phyloP scores from a whole-genome alignment of 2,888 invertebrate species.

The Axea sp. region DNA sequence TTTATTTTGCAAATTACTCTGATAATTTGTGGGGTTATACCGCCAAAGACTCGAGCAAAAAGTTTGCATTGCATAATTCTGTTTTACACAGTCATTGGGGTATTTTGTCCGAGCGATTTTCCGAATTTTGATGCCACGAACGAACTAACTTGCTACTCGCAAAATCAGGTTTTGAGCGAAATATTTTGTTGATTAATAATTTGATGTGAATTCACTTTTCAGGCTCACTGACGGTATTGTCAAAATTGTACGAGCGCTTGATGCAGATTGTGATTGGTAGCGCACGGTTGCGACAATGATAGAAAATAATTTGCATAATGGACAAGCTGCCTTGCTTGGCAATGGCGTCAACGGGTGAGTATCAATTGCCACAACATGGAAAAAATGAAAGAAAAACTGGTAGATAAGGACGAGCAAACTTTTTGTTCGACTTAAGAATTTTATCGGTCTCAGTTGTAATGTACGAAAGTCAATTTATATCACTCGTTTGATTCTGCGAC shows the following conservation, averaged over 20 bases:
- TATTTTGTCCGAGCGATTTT: not conserved
- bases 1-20: slow-evolving; percentile 23
- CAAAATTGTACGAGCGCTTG: slow-evolving; percentile 25
- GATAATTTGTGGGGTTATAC: slow-evolving; percentile 12
- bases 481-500: too few species aligned
- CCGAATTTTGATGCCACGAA: too few species aligned
- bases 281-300: slow-evolving; percentile 62
- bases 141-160: too few species aligned
- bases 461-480: too few species aligned
- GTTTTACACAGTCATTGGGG: not conserved
- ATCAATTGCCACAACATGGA: slow-evolving; percentile 38
- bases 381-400: slow-evolving; percentile 37
- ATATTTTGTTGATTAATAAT: slow-evolving; percentile 3
- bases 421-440: too few species aligned
- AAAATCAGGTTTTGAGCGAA: too few species aligned
- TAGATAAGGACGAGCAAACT: slow-evolving; percentile 21
- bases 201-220: slow-evolving; percentile 7
- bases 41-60: not conserved
- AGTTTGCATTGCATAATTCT: slow-evolving; percentile 5
- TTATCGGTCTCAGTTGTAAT: too few species aligned
- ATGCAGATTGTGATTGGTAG: slow-evolving; percentile 53
- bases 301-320: slow-evolving; percentile 65
- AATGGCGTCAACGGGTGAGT: slow-evolving; percentile 66
- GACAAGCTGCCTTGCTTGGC: slow-evolving; percentile 62
- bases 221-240: slow-evolving; percentile 14